Evolutionary conservation across 2,797 vertebrate species (phyloP), one percentile per base, ranked within the genome.

Genomic region (Bryconaethiops microstoma): DNA sequence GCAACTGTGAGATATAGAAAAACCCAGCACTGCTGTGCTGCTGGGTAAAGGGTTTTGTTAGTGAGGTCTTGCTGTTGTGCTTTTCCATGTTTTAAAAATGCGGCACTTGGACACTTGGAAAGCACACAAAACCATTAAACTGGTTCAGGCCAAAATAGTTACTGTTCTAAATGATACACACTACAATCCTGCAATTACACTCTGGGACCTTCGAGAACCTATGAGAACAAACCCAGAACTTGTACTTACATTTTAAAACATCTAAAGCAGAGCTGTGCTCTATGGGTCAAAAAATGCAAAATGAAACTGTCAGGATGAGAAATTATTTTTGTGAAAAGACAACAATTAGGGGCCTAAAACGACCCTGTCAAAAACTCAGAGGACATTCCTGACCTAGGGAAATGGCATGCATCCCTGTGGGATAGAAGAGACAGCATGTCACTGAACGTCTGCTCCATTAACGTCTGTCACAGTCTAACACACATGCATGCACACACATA

Each of bases 391-490:
- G 62, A 76, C 63, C 68, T 68, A 16, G 12, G 55, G 74, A 77
- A 81, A 86, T 76, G 45, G 60, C 48, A 13, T 35, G 63, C 59
- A 63, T 77, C 55, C 82, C 78, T 73, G 68, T 71, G 82, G 74
- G 74, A 82, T 5, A 71, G 70, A 21, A 52, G 16, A 75, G 77
- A 70, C 80, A 78, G 64, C 13, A 19, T 63, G 69, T 76, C 55
- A 35, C 71, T 45, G 54, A 60, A 52, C 52, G 65, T 70, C 60
- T 74, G 60, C 63, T 62, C 77, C 80, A 84, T 82, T 80, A 86
- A 76, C 39, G 85, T 77, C 82, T 60, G 62, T 77, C 84, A 82
- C 63, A 67, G 55, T 73, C 79, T 19, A 48, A 70, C 6, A 70
- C 55, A 70, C 42, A 65, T 65, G 62, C 57, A 68, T 39, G 7